phyloP scores from a whole-genome alignment of 2,888 invertebrate genomes.

The Drosophila aldrichi region DNA sequence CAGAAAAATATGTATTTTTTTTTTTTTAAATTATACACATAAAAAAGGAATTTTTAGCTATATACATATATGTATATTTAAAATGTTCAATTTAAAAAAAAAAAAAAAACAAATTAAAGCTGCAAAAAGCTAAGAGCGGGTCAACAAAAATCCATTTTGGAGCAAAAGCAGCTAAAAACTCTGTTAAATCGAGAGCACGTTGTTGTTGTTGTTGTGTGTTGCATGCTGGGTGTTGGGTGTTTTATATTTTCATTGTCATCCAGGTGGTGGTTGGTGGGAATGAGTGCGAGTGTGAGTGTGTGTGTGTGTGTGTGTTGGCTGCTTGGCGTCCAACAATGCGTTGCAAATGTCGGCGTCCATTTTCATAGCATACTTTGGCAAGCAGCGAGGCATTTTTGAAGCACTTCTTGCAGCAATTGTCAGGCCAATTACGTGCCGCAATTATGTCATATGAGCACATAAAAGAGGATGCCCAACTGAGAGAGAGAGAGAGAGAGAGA shows the following conservation, averaged over 20 bases:
- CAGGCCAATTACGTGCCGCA: conserved; percentile 77
- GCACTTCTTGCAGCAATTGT: conserved; percentile 69
- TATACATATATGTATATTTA: too few relatives aligned
- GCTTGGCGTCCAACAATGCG: conserved; percentile 38
- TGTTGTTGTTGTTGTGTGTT: not conserved
- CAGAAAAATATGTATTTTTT: too few relatives aligned
- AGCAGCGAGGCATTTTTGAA: conserved; percentile 70
- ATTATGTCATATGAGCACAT: conserved; percentile 77
- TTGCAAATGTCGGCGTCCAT: conserved; percentile 43
- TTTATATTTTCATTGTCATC: conserved; percentile 5
- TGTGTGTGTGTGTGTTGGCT: not conserved
- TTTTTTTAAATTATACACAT: too few relatives aligned
- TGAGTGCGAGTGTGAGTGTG: not conserved
- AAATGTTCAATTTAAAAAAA: too few relatives aligned
- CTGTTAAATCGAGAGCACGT: not conserved
- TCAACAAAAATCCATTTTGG: conserved; percentile 1
- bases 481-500: not conserved
- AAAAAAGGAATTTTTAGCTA: too few relatives aligned
- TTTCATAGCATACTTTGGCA: conserved; percentile 70
- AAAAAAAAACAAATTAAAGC: too few relatives aligned
- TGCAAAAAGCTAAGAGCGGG: too few relatives aligned
- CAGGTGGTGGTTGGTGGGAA: conserved; percentile 20
- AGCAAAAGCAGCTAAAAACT: conserved; percentile 5
- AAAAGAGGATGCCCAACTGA: conserved; percentile 35
- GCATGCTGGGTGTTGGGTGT: too few relatives aligned